Percentiles rank a stretch among this genome's conserved stretches.
Conservation (phyloP, 2,113 vertebrate species). For the Pithys albifrons region DNA sequence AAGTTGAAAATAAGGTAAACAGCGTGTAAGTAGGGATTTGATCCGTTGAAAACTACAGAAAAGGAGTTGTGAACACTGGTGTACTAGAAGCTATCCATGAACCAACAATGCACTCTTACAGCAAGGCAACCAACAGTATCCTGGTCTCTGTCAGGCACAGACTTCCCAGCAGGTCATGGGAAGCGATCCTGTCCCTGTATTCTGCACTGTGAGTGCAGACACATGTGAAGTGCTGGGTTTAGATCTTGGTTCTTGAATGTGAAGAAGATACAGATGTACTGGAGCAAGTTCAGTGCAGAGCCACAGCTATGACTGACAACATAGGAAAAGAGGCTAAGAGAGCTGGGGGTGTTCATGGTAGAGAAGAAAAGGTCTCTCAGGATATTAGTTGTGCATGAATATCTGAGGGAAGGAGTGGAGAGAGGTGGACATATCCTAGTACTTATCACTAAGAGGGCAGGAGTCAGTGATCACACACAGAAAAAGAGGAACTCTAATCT, state of each 20-base stretch:
- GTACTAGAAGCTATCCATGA: not conserved
- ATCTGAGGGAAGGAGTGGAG: not conserved
- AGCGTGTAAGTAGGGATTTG: not conserved
- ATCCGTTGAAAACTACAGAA: not conserved
- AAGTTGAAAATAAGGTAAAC: not conserved
- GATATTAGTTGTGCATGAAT: not conserved
- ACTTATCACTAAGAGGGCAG: not conserved
- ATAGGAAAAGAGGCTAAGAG: not conserved
- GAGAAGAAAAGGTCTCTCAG: not conserved
- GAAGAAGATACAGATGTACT: not conserved
- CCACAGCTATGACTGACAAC: not conserved
- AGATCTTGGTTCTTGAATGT: not conserved
- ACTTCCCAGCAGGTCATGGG: not conserved
- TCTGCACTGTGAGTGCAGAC: not conserved
- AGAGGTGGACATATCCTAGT: not conserved
- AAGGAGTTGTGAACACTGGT: not conserved
- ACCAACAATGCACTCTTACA: not conserved
- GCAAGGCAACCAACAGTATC: fast-evolving
- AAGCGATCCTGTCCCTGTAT: not conserved
- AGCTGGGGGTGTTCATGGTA: not conserved
- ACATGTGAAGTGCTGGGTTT: not conserved
- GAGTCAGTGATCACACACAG: not conserved
- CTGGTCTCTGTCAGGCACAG: not conserved
- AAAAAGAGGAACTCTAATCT: not conserved
- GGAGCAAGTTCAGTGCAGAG: not conserved